Conservation (phyloP, 2,797 vertebrate species). For the Potorous gilbertii region DNA sequence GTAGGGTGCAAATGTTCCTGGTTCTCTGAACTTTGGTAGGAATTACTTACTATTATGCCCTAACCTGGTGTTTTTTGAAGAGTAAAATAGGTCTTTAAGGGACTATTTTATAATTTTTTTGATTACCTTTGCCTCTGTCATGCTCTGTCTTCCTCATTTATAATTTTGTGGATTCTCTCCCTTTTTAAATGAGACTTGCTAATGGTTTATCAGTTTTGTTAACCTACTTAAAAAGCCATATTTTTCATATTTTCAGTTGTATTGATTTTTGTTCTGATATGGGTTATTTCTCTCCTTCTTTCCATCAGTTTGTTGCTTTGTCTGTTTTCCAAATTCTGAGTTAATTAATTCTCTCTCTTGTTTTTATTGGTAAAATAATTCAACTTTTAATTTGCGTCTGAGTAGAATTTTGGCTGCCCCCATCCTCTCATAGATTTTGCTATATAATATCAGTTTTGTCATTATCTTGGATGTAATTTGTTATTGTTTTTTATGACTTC, state of each 20-base stretch:
- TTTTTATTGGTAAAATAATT: slow-evolving; percentile 2
- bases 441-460: not conserved
- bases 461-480: not conserved
- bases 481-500: not conserved
- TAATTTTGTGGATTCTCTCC: not conserved
- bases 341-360: not conserved
- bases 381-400: not conserved
- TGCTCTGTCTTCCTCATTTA: not conserved
- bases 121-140: not conserved
- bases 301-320: not conserved
- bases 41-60: not conserved
- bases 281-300: not conserved
- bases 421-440: not conserved
- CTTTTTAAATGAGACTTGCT: not conserved
- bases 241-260: not conserved
- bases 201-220: not conserved
- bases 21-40: not conserved
- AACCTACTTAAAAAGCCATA: not conserved
- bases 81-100: not conserved
- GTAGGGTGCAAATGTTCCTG: not conserved
- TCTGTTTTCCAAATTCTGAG: not conserved
- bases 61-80: not conserved
- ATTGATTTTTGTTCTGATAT: not conserved
- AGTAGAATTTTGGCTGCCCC: not conserved
- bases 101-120: not conserved